Evolutionary conservation across 1,140 invertebrate species (phyloP).

Genomic region (Rhopalosiphum maidis): DNA sequence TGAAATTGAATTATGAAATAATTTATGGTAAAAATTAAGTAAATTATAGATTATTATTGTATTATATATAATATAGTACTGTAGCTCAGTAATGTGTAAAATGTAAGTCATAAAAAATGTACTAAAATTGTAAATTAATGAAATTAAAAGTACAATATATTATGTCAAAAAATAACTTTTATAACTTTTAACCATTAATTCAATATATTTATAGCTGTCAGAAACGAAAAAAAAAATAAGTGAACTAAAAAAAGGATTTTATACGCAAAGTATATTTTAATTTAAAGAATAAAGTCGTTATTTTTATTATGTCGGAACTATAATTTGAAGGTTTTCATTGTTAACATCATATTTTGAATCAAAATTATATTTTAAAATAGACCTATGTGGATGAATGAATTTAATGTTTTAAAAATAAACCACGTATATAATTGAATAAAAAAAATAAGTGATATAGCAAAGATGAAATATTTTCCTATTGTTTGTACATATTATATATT

Average conservation of each 20-base stretch:
- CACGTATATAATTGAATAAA: not conserved
- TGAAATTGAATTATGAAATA: not conserved
- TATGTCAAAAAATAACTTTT: slow-evolving; percentile 31
- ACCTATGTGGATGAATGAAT: not conserved
- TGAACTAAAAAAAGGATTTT: slow-evolving; percentile 2
- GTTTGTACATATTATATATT: not conserved
- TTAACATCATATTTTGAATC: not conserved
- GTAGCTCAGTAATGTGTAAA: not conserved
- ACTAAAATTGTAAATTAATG: slow-evolving; percentile 30
- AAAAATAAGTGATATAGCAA: not conserved
- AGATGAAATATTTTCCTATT: not conserved
- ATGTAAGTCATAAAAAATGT: not conserved
- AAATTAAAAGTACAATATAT: not conserved
- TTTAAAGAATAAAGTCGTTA: slow-evolving; percentile 14
- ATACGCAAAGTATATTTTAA: not conserved
- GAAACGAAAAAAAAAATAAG: not conserved
- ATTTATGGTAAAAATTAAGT: not conserved
- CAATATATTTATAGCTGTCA: slow-evolving; percentile 45
- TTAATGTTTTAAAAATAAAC: not conserved
- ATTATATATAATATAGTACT: not conserved
- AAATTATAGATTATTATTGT: not conserved
- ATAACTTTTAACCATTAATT: slow-evolving; percentile 51
- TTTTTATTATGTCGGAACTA: not conserved
- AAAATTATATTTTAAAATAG: not conserved
- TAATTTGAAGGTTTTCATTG: not conserved